Evolutionary conservation across 2,797 vertebrate genomes (phyloP).

Genomic region (Rhincodon typus): DNA sequence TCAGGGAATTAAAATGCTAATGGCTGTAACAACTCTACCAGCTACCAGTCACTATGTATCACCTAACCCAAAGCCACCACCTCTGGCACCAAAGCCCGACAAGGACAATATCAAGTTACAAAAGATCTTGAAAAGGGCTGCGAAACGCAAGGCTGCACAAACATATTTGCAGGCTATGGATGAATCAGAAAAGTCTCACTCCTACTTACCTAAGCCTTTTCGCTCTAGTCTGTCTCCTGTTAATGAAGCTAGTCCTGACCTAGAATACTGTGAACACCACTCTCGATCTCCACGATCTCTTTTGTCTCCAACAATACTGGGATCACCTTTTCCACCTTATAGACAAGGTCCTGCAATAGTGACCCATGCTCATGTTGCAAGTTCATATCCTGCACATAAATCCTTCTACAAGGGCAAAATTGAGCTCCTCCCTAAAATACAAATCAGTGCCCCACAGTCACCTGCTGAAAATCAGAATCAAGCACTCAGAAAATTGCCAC

Average conservation of each 20-base stretch:
- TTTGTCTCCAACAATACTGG: not conserved
- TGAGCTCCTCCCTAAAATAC: not conserved
- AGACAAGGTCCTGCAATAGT: not conserved
- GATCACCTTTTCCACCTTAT: not conserved
- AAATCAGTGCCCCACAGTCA: not conserved
- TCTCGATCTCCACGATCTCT: slow-evolving; percentile 49
- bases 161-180: slow-evolving; percentile 52
- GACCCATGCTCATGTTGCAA: not conserved
- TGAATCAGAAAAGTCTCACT: not conserved
- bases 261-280: slow-evolving; percentile 63
- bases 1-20: slow-evolving; percentile 67
- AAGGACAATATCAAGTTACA: slow-evolving; percentile 81
- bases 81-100: slow-evolving; percentile 77
- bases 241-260: slow-evolving; percentile 78
- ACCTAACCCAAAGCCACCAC: slow-evolving; percentile 58
- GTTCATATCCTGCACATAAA: not conserved
- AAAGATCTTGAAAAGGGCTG: slow-evolving; percentile 75
- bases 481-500: too few relatives aligned
- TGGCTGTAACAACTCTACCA: slow-evolving; percentile 55
- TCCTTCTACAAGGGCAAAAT: slow-evolving; percentile 6
- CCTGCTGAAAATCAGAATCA: not conserved
- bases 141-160: slow-evolving; percentile 63
- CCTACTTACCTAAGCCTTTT: slow-evolving; percentile 57
- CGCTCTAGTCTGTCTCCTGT: slow-evolving; percentile 81
- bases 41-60: slow-evolving; percentile 45